phyloP scores from a whole-genome alignment of 2,888 invertebrate species.

The Dryobotodes eremita region DNA sequence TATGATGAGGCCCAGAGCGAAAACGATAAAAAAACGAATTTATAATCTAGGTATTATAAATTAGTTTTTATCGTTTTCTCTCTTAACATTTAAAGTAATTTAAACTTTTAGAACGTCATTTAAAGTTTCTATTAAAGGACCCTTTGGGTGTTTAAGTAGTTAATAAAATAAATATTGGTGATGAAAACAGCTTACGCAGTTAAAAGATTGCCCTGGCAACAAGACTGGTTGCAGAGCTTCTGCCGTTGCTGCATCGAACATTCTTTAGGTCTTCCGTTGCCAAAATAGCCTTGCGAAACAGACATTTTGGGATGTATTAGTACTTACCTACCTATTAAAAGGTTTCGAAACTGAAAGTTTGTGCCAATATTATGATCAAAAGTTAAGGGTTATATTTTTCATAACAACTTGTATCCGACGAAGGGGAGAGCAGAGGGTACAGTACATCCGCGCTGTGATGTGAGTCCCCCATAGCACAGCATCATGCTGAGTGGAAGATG shows the following conservation, averaged over 20 bases:
- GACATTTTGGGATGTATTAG: too few relatives aligned
- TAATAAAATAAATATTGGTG: neutral
- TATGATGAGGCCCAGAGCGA: neutral
- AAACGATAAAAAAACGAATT: slow-evolving; percentile 8
- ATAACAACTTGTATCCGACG: neutral
- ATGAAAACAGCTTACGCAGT: neutral
- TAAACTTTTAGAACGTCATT: slow-evolving; percentile 13
- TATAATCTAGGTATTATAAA: neutral
- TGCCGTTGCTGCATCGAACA: too few relatives aligned
- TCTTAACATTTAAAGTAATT: slow-evolving; percentile 10
- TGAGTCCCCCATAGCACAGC: too few relatives aligned
- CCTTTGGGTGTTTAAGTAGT: neutral
- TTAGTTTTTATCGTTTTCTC: slow-evolving; percentile 2
- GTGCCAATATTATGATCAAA: too few relatives aligned
- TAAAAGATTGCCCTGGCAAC: neutral
- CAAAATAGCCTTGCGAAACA: too few relatives aligned
- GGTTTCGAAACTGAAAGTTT: too few relatives aligned
- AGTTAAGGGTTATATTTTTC: neutral
- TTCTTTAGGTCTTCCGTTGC: too few relatives aligned
- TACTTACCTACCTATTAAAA: too few relatives aligned
- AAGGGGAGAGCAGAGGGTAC: too few relatives aligned
- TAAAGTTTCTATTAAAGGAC: neutral
- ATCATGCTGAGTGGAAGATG: too few relatives aligned
- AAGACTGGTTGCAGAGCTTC: neutral
- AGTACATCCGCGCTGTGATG: too few relatives aligned